A percentile compares a stretch with the other conserved stretches of the same genome.
phyloP scores from a whole-genome alignment of 2,797 vertebrate species.

The Eutrigla gurnardus region DNA sequence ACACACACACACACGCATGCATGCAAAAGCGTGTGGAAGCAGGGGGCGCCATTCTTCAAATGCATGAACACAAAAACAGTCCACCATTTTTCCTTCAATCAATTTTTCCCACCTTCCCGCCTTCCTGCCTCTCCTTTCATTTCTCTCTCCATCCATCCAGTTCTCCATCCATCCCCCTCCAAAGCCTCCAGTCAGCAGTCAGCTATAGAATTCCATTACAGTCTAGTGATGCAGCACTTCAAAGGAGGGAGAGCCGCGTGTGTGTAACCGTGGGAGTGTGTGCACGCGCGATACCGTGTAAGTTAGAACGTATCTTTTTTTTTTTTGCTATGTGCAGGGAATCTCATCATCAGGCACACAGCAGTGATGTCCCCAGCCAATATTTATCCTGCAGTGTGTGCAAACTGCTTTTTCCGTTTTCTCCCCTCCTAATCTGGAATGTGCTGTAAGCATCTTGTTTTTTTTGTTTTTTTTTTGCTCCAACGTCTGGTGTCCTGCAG shows the following conservation, averaged over 20 bases:
- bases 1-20: neutral
- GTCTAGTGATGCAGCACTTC: slow-evolving; percentile 79
- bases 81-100: slow-evolving; percentile 58
- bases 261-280: slow-evolving; percentile 42
- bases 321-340: slow-evolving; percentile 58
- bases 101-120: slow-evolving; percentile 59
- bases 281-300: slow-evolving; percentile 40
- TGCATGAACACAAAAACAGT: slow-evolving; percentile 46
- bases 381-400: slow-evolving; percentile 68
- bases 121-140: slow-evolving; percentile 52
- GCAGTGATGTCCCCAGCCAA: slow-evolving; percentile 65
- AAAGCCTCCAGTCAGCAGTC: slow-evolving; percentile 80
- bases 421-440: slow-evolving; percentile 39
- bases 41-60: slow-evolving; percentile 42
- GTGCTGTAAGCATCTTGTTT: slow-evolving; percentile 41
- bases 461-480: neutral
- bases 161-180: slow-evolving; percentile 62
- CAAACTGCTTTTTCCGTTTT: slow-evolving; percentile 54
- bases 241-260: slow-evolving; percentile 58
- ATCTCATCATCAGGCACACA: slow-evolving; percentile 64
- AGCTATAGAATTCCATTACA: slow-evolving; percentile 81
- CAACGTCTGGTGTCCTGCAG: slow-evolving; percentile 26
- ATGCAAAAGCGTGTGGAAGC: neutral
- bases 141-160: slow-evolving; percentile 65
- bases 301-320: slow-evolving; percentile 19